Conservation (phyloP, 2,797 vertebrate genomes). For the Labeo calbasu region DNA sequence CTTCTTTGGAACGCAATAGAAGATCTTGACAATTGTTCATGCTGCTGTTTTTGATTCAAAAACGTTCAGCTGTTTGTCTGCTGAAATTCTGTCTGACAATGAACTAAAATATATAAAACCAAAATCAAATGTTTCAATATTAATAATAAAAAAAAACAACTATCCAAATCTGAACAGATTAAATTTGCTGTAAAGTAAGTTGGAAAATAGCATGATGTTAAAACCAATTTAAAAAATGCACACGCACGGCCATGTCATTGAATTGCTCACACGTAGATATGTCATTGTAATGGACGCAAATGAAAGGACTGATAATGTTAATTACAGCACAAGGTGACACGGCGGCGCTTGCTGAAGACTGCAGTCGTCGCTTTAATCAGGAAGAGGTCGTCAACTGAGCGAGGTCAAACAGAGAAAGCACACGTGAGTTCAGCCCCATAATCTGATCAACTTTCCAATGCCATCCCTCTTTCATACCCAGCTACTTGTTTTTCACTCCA, state of each 20-base stretch:
- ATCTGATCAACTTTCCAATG: constrained; percentile 32
- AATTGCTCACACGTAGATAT: constrained; percentile 53
- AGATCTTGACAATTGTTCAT: background rate
- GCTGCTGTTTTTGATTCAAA: background rate
- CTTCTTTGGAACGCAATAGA: background rate
- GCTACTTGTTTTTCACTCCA: background rate
- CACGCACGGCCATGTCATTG: constrained; percentile 22
- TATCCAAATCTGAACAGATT: background rate
- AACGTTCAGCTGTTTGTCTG: too few relatives aligned
- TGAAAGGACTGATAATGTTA: constrained; percentile 53
- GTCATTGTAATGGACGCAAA: constrained; percentile 58
- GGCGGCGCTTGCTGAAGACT: constrained; percentile 21
- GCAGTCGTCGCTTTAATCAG: constrained; percentile 51
- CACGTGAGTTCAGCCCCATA: constrained; percentile 26
- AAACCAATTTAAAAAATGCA: background rate
- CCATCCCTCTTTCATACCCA: background rate
- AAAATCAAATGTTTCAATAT: background rate
- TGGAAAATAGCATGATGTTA: background rate
- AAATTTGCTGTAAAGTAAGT: background rate
- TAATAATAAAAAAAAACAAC: too few relatives aligned
- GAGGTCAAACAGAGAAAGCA: constrained; percentile 41
- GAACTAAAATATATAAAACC: background rate
- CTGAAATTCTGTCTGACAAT: background rate
- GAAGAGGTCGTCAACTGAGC: constrained; percentile 41
- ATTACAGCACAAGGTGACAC: constrained; percentile 59